Base-by-base conservation (phyloP, 2,797 vertebrate species). In the Rhynchotus rufescens region DNA sequence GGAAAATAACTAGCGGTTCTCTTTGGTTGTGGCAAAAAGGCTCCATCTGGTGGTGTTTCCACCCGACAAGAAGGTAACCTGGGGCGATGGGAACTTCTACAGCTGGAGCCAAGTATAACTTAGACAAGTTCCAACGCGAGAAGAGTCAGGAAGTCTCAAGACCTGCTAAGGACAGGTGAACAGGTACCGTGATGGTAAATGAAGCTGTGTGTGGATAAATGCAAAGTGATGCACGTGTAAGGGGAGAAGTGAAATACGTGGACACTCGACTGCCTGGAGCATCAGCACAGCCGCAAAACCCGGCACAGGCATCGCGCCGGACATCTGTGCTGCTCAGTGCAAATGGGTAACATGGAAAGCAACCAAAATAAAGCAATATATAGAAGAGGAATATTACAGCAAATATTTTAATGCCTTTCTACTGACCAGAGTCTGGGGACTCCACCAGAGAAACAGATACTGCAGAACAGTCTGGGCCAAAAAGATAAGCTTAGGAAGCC, bases 21-120 rank as follows among this genome's bases (percentile, higher is more conserved):
- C 38, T 23, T 32, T 61, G 75, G 7, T 19, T 0, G 4, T 3
- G 88, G 91, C 89, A 82, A 44, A 77, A 78, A 94, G 92, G 88
- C 94, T 96, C 95, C 94, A 95, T 78, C 93, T 95, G 93, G 86
- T 89, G 94, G 95, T 44, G 79, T 40, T 45, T 42, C 61, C 68
- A 75, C 69, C 86, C 79, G 34, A 86, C 73, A 69, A 84, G 17
- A 65, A 51, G 89, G 76, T 11, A 23, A 81, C 72, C 28, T 8
- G n/a, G 16, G 25, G 34, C 22, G 25, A 20, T 23, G 51, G 38
- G 45, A 15, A 64, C n/a, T 21, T 68, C 26, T 8, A 14, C 13
- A 28, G 59, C 2, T 11, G n/a, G 4, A 4, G 2, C 11, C 1
- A 16, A 15, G 26, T 25, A 49, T 25, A 49, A 80, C 49, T 67